Conservation (phyloP, 2,113 vertebrate species). For the Hystrix cristata region DNA sequence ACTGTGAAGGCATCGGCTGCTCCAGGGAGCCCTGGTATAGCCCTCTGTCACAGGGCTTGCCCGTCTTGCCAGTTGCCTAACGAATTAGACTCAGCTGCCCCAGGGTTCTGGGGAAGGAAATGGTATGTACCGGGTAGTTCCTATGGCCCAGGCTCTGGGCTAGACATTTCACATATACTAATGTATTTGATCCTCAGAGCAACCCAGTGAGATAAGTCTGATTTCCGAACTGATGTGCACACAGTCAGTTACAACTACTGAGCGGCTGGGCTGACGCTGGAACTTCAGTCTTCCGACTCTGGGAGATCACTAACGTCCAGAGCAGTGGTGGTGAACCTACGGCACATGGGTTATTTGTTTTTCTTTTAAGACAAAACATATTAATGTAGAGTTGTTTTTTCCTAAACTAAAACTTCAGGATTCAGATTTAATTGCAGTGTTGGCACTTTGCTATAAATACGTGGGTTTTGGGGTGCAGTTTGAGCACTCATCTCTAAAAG, state of each 20-base stretch:
- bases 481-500: not conserved
- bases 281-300: not conserved
- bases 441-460: not conserved
- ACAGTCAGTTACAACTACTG: not conserved
- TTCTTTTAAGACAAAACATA: not conserved
- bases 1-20: not conserved
- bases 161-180: not conserved
- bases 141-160: not conserved
- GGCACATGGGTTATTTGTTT: not conserved
- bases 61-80: not conserved
- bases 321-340: not conserved
- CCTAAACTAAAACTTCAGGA: not conserved
- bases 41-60: not conserved
- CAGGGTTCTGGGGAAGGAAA: not conserved
- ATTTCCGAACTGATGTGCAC: not conserved
- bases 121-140: not conserved
- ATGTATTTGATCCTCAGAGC: slow-evolving; percentile 18
- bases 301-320: not conserved
- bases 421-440: not conserved
- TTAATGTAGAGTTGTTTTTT: not conserved
- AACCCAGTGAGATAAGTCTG: not conserved
- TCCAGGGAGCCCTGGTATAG: not conserved
- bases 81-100: not conserved
- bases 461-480: not conserved
- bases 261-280: not conserved